These are phyloP conservation scores for Oostethus manadensis DNA, from an alignment of 2,113 vertebrate genomes.

Conservation along the genomic window DNA sequence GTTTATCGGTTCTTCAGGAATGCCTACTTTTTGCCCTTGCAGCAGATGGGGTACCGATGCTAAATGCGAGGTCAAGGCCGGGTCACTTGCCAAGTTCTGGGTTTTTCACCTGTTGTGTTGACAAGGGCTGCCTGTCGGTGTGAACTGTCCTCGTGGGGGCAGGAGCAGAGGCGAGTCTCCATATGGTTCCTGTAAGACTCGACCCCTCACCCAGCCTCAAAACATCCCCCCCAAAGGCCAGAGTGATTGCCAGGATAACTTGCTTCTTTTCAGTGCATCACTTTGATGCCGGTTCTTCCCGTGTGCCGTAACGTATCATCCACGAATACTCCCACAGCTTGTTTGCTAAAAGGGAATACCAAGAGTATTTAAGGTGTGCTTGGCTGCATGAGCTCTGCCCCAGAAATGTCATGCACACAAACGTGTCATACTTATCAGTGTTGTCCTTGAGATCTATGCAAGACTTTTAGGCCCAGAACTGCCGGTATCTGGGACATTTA, in stretches of 20 bases:
- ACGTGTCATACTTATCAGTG: slow-evolving; percentile 27
- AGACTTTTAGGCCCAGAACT: slow-evolving; percentile 23
- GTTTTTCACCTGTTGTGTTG: slow-evolving; percentile 66
- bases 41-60: slow-evolving; percentile 32
- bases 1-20: slow-evolving; percentile 21
- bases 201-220: slow-evolving; percentile 33
- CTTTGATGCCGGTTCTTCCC: slow-evolving; percentile 21
- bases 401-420: slow-evolving; percentile 53
- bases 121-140: slow-evolving; percentile 55
- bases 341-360: slow-evolving; percentile 11
- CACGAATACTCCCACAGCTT: slow-evolving; percentile 17
- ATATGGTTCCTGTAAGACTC: slow-evolving; percentile 65
- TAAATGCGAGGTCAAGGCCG: slow-evolving; percentile 47
- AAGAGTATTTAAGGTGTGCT: slow-evolving; percentile 23
- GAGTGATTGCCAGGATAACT: slow-evolving; percentile 56
- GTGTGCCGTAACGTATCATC: not conserved
- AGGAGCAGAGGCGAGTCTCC: slow-evolving; percentile 52
- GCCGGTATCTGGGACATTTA: slow-evolving; percentile 44
- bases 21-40: slow-evolving; percentile 12
- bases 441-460: slow-evolving; percentile 23
- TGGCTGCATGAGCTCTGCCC: slow-evolving; percentile 38
- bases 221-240: slow-evolving; percentile 19
- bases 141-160: slow-evolving; percentile 16
- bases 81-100: slow-evolving; percentile 27
- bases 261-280: slow-evolving; percentile 8